Evolutionary conservation across 1,140 invertebrate species (phyloP).

Genomic region (Drosophila lacertosa): DNA sequence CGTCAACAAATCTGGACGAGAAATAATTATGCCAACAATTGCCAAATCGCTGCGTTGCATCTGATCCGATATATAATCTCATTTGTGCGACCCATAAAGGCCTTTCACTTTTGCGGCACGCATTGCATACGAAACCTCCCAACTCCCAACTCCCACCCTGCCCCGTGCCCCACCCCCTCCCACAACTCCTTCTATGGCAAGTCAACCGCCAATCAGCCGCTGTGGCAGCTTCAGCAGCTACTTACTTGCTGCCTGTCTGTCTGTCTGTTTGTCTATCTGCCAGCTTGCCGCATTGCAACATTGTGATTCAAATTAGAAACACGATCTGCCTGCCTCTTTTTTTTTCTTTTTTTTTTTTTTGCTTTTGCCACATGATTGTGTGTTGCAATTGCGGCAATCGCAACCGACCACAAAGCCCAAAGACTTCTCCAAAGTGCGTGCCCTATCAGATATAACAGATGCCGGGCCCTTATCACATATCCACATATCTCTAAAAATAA

Average conservation of each 20-base stretch:
- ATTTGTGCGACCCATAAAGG: slow-evolving; percentile 73
- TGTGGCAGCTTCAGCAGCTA: slow-evolving; percentile 32
- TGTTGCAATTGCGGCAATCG: slow-evolving; percentile 14
- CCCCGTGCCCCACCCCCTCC: slow-evolving; percentile 2
- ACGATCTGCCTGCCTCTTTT: slow-evolving; percentile 29
- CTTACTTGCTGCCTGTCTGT: slow-evolving; percentile 31
- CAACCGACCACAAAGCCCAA: slow-evolving; percentile 3
- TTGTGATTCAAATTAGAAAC: slow-evolving; percentile 45
- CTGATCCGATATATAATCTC: slow-evolving; percentile 69
- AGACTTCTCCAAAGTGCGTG: slow-evolving; percentile 25
- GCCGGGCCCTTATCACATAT: slow-evolving; percentile 15
- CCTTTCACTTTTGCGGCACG: slow-evolving; percentile 76
- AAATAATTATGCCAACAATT: slow-evolving; percentile 69
- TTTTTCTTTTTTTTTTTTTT: no score
- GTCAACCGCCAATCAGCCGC: slow-evolving; percentile 26
- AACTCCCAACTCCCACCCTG: background rate
- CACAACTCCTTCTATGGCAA: background rate
- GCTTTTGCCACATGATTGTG: slow-evolving; percentile 20
- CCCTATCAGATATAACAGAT: slow-evolving; percentile 16
- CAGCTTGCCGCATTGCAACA: slow-evolving; percentile 21
- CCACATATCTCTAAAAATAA: slow-evolving; percentile 1
- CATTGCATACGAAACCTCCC: slow-evolving; percentile 39
- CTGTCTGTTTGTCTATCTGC: slow-evolving; percentile 23
- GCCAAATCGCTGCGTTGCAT: slow-evolving; percentile 57
- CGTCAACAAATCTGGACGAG: slow-evolving; percentile 1